These are phyloP conservation scores for Sacculina carcini DNA, from an alignment of 2,888 invertebrate species.

Conservation along the genomic window DNA sequence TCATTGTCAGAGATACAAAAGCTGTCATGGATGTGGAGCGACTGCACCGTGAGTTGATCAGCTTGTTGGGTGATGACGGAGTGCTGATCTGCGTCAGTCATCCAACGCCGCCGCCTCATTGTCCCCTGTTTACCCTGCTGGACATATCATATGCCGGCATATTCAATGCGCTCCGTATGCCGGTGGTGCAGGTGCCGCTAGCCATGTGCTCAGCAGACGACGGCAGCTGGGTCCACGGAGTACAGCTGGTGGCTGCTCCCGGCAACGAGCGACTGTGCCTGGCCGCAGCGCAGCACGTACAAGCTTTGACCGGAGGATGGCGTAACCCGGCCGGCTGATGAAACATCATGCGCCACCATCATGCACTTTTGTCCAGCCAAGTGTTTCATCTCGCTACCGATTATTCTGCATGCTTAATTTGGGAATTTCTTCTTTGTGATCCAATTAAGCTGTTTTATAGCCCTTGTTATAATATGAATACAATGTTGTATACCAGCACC, in stretches of 20 bases:
- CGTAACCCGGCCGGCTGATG: constrained; percentile 16
- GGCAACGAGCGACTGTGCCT: constrained; percentile 51
- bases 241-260: constrained; percentile 39
- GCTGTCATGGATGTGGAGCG: constrained; percentile 7
- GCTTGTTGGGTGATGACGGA: constrained; percentile 48
- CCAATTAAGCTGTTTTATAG: too few relatives aligned
- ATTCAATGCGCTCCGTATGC: constrained; percentile 62
- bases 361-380: too few relatives aligned
- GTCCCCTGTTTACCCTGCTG: constrained; percentile 48
- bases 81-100: constrained; percentile 69
- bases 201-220: constrained; percentile 40
- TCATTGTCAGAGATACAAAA: constrained; percentile 5
- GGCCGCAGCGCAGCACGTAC: constrained; percentile 49
- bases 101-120: constrained; percentile 63
- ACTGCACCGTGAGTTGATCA: constrained; percentile 20
- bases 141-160: constrained; percentile 67
- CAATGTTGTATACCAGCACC: too few relatives aligned
- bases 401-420: too few relatives aligned
- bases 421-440: not conserved
- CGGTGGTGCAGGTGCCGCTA: constrained; percentile 56
- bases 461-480: too few relatives aligned
- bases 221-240: constrained; percentile 26
- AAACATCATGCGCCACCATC: too few relatives aligned
- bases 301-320: constrained; percentile 61
- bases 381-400: too few relatives aligned